Evolutionary conservation across 2,888 invertebrate genomes (phyloP).

Genomic region (Perizoma flavofasciatum): DNA sequence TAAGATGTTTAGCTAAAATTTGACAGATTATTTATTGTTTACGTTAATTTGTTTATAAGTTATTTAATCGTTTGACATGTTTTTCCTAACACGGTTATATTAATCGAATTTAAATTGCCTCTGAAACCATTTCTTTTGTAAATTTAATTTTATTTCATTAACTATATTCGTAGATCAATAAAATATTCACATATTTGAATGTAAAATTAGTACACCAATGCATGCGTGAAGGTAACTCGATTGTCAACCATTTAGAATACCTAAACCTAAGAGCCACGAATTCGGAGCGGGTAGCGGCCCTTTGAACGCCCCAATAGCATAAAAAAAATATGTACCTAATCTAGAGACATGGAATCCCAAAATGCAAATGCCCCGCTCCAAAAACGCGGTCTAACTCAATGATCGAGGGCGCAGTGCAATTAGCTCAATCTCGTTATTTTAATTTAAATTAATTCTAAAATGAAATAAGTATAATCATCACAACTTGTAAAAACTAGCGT

Average conservation of each 20-base stretch:
- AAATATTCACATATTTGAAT: not conserved
- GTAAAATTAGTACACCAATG: too few species aligned
- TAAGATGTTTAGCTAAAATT: constrained; percentile 12
- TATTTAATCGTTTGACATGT: constrained; percentile 7
- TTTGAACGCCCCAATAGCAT: too few species aligned
- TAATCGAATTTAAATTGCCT: constrained; percentile 7
- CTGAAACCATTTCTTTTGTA: constrained; percentile 3
- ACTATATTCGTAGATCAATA: not conserved
- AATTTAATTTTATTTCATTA: not conserved
- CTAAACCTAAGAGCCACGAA: too few species aligned
- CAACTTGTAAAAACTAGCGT: constrained; percentile 5
- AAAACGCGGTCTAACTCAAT: too few species aligned
- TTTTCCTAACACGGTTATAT: constrained; percentile 2
- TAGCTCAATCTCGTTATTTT: not conserved
- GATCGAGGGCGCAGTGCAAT: too few species aligned
- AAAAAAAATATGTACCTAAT: too few species aligned
- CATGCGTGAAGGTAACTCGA: too few species aligned
- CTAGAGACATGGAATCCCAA: too few species aligned
- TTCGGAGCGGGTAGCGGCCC: too few species aligned
- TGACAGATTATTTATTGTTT: constrained; percentile 20
- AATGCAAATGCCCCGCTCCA: too few species aligned
- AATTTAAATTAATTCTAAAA: not conserved
- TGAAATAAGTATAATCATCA: constrained; percentile 4
- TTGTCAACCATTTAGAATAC: too few species aligned
- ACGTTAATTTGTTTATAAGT: constrained; percentile 23